Conservation (phyloP, 1,140 invertebrate species). For the Bacillus rossius region DNA sequence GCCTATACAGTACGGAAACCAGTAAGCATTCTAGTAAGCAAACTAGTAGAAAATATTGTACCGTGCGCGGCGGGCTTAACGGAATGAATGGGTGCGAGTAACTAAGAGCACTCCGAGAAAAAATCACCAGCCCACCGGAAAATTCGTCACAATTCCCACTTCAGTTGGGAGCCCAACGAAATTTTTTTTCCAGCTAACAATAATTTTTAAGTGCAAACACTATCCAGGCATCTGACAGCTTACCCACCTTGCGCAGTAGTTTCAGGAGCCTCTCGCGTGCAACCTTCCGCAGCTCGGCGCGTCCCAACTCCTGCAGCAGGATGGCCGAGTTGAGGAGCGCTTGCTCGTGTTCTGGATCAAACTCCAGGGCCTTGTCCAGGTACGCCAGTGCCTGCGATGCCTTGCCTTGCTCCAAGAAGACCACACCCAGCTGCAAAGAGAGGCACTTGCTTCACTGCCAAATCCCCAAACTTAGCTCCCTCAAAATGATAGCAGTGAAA, state of each 20-base stretch:
- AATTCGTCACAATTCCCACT: no score
- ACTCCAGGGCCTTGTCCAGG: constrained; percentile 87
- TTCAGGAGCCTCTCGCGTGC: constrained; percentile 75
- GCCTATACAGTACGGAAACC: no score
- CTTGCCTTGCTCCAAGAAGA: constrained; percentile 88
- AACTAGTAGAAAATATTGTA: no score
- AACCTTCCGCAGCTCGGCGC: constrained; percentile 68
- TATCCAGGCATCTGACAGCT: neutral
- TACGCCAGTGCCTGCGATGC: constrained; percentile 84
- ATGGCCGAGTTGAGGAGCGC: constrained; percentile 94
- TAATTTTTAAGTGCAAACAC: neutral
- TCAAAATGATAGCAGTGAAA: no score
- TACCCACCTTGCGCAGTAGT: constrained; percentile 63
- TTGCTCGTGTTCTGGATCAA: constrained; percentile 93
- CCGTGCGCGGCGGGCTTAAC: no score
- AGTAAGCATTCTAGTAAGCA: no score
- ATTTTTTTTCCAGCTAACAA: no score
- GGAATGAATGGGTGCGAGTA: no score
- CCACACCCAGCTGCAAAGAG: constrained; percentile 77
- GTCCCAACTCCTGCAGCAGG: constrained; percentile 81
- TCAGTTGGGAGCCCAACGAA: no score
- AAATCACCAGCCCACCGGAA: no score
- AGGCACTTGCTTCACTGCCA: neutral
- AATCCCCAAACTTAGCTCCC: neutral
- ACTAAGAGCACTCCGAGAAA: no score